Evolutionary conservation across 2,888 invertebrate genomes (phyloP).

Genomic region (Tetropium fuscum): DNA sequence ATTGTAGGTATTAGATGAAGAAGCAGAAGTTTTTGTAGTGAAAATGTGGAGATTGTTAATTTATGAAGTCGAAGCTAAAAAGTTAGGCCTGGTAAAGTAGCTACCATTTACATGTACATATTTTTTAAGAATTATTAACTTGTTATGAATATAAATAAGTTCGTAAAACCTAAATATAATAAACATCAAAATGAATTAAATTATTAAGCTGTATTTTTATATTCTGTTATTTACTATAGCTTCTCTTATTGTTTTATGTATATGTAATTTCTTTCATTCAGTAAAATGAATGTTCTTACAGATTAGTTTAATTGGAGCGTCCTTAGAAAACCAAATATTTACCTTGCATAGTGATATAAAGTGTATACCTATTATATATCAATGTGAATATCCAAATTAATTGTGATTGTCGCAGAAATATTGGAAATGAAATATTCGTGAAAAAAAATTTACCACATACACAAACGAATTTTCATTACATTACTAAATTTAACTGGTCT

Average conservation of each 20-base stretch:
- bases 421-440: too few species aligned
- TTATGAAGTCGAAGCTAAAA: constrained; percentile 99
- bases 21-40: constrained; percentile 99
- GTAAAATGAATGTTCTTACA: constrained; percentile 3
- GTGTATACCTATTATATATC: too few species aligned
- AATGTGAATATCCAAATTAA: too few species aligned
- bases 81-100: constrained; percentile 88
- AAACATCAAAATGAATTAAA: constrained; percentile 21
- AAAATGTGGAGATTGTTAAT: constrained; percentile 99
- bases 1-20: constrained; percentile 95
- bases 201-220: constrained; percentile 19
- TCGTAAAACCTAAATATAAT: constrained; percentile 9
- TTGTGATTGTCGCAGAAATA: too few species aligned
- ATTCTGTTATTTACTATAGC: constrained; percentile 13
- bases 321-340: too few species aligned
- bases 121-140: constrained; percentile 1
- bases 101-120: constrained; percentile 11
- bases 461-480: too few species aligned
- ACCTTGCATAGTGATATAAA: too few species aligned
- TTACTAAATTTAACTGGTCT: too few species aligned
- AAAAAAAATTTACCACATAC: too few species aligned
- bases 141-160: constrained; percentile 18
- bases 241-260: constrained; percentile 1
- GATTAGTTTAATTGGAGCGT: too few species aligned
- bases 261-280: constrained; percentile 2